These are phyloP conservation scores for Stenodera caucasica DNA, from an alignment of 2,888 invertebrate genomes.

Conservation along the genomic window DNA sequence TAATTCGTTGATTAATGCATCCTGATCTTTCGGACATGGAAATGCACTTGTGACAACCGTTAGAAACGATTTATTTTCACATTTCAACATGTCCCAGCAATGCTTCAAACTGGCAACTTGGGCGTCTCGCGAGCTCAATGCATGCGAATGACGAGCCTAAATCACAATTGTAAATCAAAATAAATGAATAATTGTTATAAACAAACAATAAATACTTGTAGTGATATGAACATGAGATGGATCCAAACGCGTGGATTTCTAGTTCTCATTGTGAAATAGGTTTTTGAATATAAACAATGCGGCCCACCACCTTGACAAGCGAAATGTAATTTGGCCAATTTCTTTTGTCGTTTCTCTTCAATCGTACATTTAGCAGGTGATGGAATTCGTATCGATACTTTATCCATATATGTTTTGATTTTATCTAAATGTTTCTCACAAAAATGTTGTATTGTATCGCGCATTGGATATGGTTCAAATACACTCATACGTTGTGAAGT, in stretches of 20 bases:
- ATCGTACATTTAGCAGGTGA: constrained; percentile 93
- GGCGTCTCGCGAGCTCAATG: constrained; percentile 78
- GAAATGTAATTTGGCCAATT: constrained; percentile 85
- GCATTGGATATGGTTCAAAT: constrained; percentile 88
- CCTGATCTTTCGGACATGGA: constrained; percentile 89
- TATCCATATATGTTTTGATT: constrained; percentile 89
- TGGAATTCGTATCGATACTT: constrained; percentile 80
- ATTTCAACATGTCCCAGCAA: constrained; percentile 93
- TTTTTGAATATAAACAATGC: constrained; percentile 84
- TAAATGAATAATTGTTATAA: background rate
- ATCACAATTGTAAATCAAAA: constrained; percentile 21
- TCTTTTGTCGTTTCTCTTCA: constrained; percentile 85
- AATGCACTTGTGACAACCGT: constrained; percentile 93
- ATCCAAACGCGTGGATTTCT: constrained; percentile 89
- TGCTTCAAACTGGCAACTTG: constrained; percentile 83
- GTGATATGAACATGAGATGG: constrained; percentile 92
- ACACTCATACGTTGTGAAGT: constrained; percentile 71
- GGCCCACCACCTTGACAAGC: constrained; percentile 82
- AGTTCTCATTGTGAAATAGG: constrained; percentile 77
- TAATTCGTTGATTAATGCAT: constrained; percentile 81
- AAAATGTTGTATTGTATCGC: constrained; percentile 91
- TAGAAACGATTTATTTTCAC: constrained; percentile 85
- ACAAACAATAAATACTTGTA: constrained; percentile 65
- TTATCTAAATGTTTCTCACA: constrained; percentile 93
- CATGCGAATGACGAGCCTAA: constrained; percentile 66